phyloP scores from a whole-genome alignment of 2,888 invertebrate species.

The Osedax frankpressi region DNA sequence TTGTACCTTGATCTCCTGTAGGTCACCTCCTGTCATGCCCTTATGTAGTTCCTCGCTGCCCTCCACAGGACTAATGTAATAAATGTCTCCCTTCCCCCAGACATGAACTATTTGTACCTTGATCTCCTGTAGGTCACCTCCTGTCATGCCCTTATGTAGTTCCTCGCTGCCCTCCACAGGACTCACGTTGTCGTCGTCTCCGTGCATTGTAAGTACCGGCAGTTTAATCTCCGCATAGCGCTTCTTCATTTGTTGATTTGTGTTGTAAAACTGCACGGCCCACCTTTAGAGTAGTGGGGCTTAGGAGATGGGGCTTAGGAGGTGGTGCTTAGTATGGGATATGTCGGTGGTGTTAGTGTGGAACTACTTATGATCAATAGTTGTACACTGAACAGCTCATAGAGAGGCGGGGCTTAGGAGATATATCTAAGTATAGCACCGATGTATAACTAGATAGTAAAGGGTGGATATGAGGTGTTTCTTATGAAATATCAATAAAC shows the following conservation, averaged over 20 bases:
- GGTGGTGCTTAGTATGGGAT: too few relatives aligned
- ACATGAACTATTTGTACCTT: too few relatives aligned
- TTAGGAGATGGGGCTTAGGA: background rate
- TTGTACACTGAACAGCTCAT: too few relatives aligned
- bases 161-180: background rate
- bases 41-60: background rate
- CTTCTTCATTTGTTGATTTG: background rate
- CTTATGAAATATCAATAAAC: too few relatives aligned
- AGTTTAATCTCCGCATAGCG: background rate
- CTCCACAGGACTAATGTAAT: too few relatives aligned
- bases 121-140: background rate
- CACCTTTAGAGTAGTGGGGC: background rate
- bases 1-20: background rate
- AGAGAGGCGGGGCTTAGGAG: too few relatives aligned
- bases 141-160: background rate
- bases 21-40: background rate
- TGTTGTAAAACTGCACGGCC: background rate
- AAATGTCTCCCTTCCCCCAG: too few relatives aligned
- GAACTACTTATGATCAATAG: too few relatives aligned
- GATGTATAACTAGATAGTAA: too few relatives aligned
- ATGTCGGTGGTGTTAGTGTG: background rate
- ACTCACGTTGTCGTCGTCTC: background rate
- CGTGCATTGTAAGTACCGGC: background rate
- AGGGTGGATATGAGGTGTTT: too few relatives aligned
- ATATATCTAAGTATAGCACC: too few relatives aligned